Evolutionary conservation across 2,797 vertebrate genomes (phyloP).

Genomic region (Triplophysa bombifrons): DNA sequence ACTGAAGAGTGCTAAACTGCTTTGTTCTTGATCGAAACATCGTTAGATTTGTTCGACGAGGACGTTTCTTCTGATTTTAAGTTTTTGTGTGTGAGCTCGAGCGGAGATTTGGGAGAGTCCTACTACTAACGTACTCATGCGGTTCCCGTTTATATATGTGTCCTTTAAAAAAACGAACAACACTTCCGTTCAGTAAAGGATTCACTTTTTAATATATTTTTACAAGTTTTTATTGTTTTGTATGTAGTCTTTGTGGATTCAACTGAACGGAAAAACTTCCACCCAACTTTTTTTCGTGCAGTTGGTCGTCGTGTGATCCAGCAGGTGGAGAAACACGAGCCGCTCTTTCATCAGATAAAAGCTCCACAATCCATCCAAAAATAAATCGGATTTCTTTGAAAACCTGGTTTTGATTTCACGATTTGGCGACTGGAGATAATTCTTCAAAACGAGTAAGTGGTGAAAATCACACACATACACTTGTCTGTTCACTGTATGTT

Average conservation of each 20-base stretch:
- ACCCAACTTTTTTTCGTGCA: conserved; percentile 25
- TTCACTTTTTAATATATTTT: background rate
- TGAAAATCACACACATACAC: background rate
- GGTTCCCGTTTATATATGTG: conserved; percentile 12
- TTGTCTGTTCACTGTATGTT: no score
- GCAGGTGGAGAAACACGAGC: conserved; percentile 51
- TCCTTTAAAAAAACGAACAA: background rate
- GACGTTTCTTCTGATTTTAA: background rate
- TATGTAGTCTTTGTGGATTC: background rate
- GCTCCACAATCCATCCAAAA: background rate
- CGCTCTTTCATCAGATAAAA: conserved; percentile 20
- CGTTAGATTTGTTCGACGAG: background rate
- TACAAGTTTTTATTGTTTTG: background rate
- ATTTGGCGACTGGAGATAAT: background rate
- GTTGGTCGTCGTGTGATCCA: conserved; percentile 37
- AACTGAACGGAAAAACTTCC: conserved; percentile 27
- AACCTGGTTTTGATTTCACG: conserved; percentile 9
- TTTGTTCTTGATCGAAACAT: background rate
- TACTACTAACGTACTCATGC: background rate
- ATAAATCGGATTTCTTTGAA: background rate
- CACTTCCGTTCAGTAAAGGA: background rate
- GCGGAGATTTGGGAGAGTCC: conserved; percentile 23
- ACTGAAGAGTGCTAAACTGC: background rate
- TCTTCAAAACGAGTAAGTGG: conserved; percentile 12
- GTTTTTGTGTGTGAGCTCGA: background rate